Evolutionary conservation across 2,113 vertebrate genomes (phyloP), one percentile per base, ranked within the genome.

Genomic region (Psammodynastes pulverulentus): DNA sequence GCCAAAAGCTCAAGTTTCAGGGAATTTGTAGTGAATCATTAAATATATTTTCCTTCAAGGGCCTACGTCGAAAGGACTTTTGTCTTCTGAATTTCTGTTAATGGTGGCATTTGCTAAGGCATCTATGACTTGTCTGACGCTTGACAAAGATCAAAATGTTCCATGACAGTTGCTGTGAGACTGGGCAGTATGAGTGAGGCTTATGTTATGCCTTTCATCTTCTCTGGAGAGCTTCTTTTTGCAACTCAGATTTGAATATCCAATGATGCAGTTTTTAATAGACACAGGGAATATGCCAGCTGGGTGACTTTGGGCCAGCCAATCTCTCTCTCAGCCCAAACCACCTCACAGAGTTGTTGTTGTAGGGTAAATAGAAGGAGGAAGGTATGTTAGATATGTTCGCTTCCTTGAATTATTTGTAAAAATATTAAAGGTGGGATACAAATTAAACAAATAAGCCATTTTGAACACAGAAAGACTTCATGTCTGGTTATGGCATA

Each of bases 51-150:
- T 84, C 62, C 39, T 89, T 86, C 19, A 0, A 10, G 43, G 67
- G 1, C 85, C 89, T 94, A 84, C 0, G 2, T 84, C 86, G 84
- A 86, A 72, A 89, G 10, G 89, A 93, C 56, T 93, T 85, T 92
- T 94, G 72, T 91, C 89, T 87, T 95, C 92, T 93, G 89, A 93
- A 67, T 62, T 93, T 92, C 93, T 87, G 39, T 53, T 85, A 9
- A 79, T 88, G 53, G 88, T 93, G 89, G 29, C 90, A 12, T 96
- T 95, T 96, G 86, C 91, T 90, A 34, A 95, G 52, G 67, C 89
- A 23, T 93, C n/a, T 87, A 56, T 96, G 96, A 96, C 89, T 96
- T 93, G 92, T 23, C 89, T 92, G 79, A 91, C 0, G 0, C 94
- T 88, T 94, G 94, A 89, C 92, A 88, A 93, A 96, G 93, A 67